Evolutionary conservation across 1,140 invertebrate species (phyloP).

Genomic region (Heliconius hewitsoni): DNA sequence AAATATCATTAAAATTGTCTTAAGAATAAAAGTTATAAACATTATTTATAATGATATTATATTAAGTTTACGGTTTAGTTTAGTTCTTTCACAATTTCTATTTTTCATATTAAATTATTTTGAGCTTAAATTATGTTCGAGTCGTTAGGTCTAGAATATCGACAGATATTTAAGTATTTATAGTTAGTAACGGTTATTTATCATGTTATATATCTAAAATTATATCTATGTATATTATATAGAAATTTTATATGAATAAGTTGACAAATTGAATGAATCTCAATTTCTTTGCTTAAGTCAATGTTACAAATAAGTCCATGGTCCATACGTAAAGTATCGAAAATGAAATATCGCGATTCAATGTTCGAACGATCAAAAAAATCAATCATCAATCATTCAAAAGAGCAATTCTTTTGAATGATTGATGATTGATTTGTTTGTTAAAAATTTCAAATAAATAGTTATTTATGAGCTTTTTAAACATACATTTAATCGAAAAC

Average conservation of each 20-base stretch:
- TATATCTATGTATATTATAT: constrained; percentile 54
- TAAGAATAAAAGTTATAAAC: constrained; percentile 7
- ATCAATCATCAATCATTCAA: too few species aligned
- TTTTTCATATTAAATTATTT: not conserved
- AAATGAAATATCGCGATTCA: too few species aligned
- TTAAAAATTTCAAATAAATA: too few species aligned
- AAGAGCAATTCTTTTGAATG: too few species aligned
- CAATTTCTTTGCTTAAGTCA: not conserved
- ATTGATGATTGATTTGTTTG: too few species aligned
- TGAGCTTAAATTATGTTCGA: not conserved
- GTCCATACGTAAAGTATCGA: too few species aligned
- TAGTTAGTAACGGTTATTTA: not conserved
- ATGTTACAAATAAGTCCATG: not conserved
- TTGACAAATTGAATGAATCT: constrained; percentile 32
- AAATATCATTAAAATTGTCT: not conserved
- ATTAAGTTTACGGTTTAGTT: not conserved
- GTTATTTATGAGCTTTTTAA: too few species aligned
- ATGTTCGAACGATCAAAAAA: too few species aligned
- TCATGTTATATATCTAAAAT: constrained; percentile 10
- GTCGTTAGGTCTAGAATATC: not conserved
- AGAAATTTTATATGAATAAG: constrained; percentile 47
- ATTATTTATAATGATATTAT: not conserved
- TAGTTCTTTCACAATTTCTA: not conserved
- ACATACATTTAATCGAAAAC: too few species aligned
- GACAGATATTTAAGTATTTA: not conserved